Evolutionary conservation across 2,113 vertebrate species (phyloP), one percentile per base, ranked within the genome.

Genomic region (Bubalus kerabau): DNA sequence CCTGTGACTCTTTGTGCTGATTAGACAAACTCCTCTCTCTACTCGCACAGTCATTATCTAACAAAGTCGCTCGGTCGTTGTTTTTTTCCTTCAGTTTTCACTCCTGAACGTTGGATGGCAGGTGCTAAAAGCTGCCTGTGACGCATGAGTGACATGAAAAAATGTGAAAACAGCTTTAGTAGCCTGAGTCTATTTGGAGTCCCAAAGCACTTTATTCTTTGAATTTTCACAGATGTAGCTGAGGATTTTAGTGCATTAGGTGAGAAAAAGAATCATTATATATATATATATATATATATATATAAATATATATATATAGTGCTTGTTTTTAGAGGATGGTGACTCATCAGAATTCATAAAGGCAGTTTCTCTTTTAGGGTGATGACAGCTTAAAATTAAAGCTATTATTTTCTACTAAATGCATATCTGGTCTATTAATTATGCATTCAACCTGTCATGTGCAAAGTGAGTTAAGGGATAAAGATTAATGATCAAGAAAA

Each of bases 321-420:
- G 36, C n/a, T 95, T 93, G 36, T 87, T 95, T 95, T 96, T 50
- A 94, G 96, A 97, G 21, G 15, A 64, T 90, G 7, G 1, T 71
- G 94, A 94, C 91, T 90, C 94, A 91, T 82, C 88, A 11, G 67
- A 30, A 93, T 82, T 97, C 85, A 97, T n/a, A 89, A 87, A 19
- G 57, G 46, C 85, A 86, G 19, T 90, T 92, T 94, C 93, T 97
- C 92, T 97, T 74, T 91, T 60, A 57, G 81, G 48, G 10, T 21
- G 62, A 91, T 64, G 87, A 76, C 7, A 87, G 74, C 23, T 98
- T 95, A 92, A 60, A 43, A 88, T 64, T 95, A 94, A 96, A 36
- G 46, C 64, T 94, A 92, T 96, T 95, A 82, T 94, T 97, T 52
- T 95, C 2, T 74, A 52, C 91, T 90, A 43, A 90, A n/a, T 91